Conservation (phyloP, 2,797 vertebrate species). For the Myiotriccus ornatus region DNA sequence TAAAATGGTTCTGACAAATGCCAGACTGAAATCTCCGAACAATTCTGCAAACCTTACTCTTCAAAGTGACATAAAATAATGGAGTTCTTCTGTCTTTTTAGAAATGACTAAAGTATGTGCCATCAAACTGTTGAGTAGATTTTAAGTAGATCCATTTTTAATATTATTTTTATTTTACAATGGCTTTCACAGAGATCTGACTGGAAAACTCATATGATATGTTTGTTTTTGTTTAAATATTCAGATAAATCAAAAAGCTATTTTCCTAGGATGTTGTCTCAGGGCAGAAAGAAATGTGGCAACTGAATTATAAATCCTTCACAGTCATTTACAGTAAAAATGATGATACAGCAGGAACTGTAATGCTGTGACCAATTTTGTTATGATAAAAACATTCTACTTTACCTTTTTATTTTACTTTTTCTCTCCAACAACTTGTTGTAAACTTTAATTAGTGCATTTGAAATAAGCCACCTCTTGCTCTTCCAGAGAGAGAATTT, state of each 20-base stretch:
- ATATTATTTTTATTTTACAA: not conserved
- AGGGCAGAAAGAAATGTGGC: not conserved
- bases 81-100: not conserved
- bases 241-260: not conserved
- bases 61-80: not conserved
- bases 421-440: not conserved
- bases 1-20: not conserved
- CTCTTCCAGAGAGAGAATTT: not conserved
- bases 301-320: not conserved
- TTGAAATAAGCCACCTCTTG: not conserved
- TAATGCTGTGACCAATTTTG: not conserved
- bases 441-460: not conserved
- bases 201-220: not conserved
- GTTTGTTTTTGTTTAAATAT: not conserved
- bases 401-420: not conserved
- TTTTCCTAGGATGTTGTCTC: not conserved
- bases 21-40: not conserved
- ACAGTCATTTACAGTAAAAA: not conserved
- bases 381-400: not conserved
- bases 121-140: not conserved
- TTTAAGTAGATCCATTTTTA: not conserved
- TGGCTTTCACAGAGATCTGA: not conserved
- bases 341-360: not conserved
- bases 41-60: not conserved
- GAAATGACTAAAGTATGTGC: not conserved